Evolutionary conservation across 1,140 invertebrate genomes (phyloP).

Genomic region (Philopotamus ludificatus): DNA sequence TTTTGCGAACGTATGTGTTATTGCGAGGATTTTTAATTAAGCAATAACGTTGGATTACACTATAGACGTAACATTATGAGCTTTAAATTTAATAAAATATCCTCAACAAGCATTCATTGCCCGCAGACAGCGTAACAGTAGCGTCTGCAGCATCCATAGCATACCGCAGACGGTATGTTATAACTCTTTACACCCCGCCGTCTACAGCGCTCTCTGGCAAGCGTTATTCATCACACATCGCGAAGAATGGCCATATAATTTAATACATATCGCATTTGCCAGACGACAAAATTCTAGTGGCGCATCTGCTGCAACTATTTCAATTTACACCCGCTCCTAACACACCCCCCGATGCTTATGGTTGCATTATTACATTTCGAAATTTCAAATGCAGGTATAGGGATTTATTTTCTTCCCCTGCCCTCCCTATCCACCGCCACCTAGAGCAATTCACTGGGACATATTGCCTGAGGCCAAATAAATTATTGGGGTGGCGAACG

Average conservation of each 20-base stretch:
- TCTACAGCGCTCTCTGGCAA: no score
- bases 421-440: neutral
- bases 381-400: constrained; percentile 8
- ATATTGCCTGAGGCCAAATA: constrained; percentile 6
- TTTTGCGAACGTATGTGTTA: no score
- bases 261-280: neutral
- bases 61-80: no score
- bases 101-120: no score
- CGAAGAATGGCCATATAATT: neutral
- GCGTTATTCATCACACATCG: neutral
- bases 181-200: no score
- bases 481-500: constrained; percentile 4
- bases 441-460: neutral
- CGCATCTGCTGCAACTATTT: constrained; percentile 7
- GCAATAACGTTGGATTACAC: no score
- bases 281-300: neutral
- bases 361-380: constrained; percentile 4
- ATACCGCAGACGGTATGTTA: no score
- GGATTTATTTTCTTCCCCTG: neutral
- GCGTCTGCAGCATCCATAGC: no score
- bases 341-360: neutral
- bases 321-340: neutral
- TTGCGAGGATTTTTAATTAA: no score
- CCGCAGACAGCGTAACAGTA: no score
- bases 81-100: no score